A percentile compares a stretch with the other conserved stretches of the same genome.
These are phyloP conservation scores for Carcina quercana DNA, from an alignment of 2,888 invertebrate species.

Conservation along the genomic window DNA sequence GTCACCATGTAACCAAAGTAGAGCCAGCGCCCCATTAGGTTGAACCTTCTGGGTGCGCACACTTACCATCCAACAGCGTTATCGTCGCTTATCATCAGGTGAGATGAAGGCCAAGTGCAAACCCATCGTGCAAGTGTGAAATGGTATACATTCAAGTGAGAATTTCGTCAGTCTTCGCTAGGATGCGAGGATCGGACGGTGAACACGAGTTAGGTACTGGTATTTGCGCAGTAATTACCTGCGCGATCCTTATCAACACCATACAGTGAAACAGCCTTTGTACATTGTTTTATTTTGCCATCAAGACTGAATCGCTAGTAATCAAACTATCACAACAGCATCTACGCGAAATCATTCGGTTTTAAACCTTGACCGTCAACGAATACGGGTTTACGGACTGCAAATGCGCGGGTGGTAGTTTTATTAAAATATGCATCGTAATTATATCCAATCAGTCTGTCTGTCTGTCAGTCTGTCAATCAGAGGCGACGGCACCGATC, in stretches of 20 bases:
- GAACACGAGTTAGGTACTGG: too few species aligned
- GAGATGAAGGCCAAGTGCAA: too few species aligned
- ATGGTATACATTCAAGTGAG: too few species aligned
- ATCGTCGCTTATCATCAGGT: too few species aligned
- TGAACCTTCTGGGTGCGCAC: too few species aligned
- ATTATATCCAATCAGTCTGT: constrained; percentile 64
- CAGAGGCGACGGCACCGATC: constrained; percentile 36
- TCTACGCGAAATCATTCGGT: constrained; percentile 1
- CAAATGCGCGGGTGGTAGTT: constrained; percentile 5
- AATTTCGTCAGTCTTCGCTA: too few species aligned
- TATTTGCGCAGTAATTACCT: too few species aligned
- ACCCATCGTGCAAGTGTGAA: too few species aligned
- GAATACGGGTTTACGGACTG: constrained; percentile 6
- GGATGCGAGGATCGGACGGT: too few species aligned
- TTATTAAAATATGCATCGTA: constrained; percentile 60
- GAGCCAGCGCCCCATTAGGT: too few species aligned
- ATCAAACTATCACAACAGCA: background rate
- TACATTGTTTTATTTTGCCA: constrained; percentile 2
- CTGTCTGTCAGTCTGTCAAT: constrained; percentile 63
- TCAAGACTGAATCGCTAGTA: constrained; percentile 2
- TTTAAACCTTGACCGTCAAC: constrained; percentile 8
- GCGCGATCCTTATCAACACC: constrained; percentile 1
- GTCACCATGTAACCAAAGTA: too few species aligned
- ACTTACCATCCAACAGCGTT: too few species aligned
- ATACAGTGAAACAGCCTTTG: background rate